Evolutionary conservation across 2,888 invertebrate genomes (phyloP), one percentile per base, ranked within the genome.

Genomic region (Caradrina clavipalpis): DNA sequence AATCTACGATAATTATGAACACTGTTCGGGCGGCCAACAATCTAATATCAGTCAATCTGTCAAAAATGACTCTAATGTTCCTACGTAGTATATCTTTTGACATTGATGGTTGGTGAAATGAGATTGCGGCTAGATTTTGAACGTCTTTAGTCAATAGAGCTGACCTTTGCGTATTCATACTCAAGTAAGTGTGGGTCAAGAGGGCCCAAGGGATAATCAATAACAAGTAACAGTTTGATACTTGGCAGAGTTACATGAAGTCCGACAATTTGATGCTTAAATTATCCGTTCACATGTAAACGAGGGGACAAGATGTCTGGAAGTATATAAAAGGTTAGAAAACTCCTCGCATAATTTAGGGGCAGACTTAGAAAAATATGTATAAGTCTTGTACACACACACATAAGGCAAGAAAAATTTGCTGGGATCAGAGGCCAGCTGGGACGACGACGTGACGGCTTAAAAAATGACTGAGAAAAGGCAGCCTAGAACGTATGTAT

Each of bases 291-390:
- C 35, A 57, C 21, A 69, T 77, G 64, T 65, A 58, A 65, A 73
- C 67, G 67, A 80, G 50, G 68, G 77, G 56, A 73, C 66, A 71
- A 76, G 59, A 70, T 61, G 56, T 61, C 64, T 39, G 26, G 11
- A 26, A 51, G 15, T 47, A 60, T 59, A 63, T 22, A 65, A 64
- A 73, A 67, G 61, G 26, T 56, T 54, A 39, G 39, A 55, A 50
- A 78, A 50, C 13, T 26, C n/a, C 11, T 54, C 53, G 50, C 26
- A 55, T 58, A 50, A 47, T 54, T 68, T 55, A 13, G 50, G 63
- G 55, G 42, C 53, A 42, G 8, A 59, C n/a, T 19, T 69, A 21
- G 11, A 62, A 62, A 39, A 58, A 21, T 11, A 42, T 69, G 13
- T 60, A 45, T 26, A 35, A 11, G 11, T 50, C 2, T 39, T 2